Evolutionary conservation across 2,113 vertebrate genomes (phyloP).

Genomic region (Ailuropoda melanoleuca): DNA sequence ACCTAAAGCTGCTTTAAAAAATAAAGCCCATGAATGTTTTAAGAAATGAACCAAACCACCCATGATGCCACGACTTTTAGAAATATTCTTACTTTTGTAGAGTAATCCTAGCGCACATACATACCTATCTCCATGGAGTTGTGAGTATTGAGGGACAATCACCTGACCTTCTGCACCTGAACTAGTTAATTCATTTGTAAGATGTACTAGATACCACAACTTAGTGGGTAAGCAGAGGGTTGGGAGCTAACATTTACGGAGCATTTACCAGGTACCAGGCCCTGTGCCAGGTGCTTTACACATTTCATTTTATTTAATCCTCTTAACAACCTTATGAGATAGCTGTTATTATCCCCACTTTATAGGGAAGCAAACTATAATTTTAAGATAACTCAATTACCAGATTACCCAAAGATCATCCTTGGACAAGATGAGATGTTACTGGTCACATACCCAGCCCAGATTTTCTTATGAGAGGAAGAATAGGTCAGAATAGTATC

Average conservation of each 20-base stretch:
- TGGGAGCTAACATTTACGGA: slow-evolving; percentile 12
- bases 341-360: slow-evolving; percentile 25
- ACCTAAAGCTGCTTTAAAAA: background rate
- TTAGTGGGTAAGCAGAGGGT: background rate
- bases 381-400: slow-evolving; percentile 61
- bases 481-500: slow-evolving; percentile 18
- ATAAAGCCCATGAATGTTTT: background rate
- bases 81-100: slow-evolving; percentile 27
- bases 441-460: background rate
- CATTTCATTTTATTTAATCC: slow-evolving; percentile 23
- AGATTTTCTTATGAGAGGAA: slow-evolving; percentile 17
- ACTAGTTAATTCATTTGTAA: slow-evolving; percentile 24
- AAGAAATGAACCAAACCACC: background rate
- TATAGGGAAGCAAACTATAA: slow-evolving; percentile 43
- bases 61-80: background rate
- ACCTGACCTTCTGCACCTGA: background rate
- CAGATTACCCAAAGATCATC: slow-evolving; percentile 43
- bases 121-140: background rate
- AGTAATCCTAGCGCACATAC: background rate
- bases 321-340: background rate
- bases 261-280: background rate
- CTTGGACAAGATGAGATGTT: slow-evolving; percentile 6
- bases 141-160: background rate
- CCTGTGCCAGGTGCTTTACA: background rate
- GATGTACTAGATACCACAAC: slow-evolving; percentile 4